Conservation (phyloP, 2,797 vertebrate species). For the Nannoperca australis region DNA sequence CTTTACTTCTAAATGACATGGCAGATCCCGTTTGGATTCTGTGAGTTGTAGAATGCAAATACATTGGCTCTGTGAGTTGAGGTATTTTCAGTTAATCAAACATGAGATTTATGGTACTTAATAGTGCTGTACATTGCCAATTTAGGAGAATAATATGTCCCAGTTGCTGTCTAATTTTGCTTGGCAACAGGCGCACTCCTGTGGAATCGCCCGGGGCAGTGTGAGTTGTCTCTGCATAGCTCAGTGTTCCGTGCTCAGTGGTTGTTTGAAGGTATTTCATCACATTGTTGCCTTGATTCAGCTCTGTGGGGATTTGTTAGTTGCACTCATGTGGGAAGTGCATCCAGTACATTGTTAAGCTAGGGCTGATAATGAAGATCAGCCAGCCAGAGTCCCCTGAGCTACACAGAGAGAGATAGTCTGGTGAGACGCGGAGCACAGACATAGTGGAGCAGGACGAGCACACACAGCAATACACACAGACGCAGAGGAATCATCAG, state of each 20-base stretch:
- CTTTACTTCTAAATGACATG: constrained; percentile 44
- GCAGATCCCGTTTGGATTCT: constrained; percentile 43
- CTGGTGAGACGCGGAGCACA: constrained; percentile 70
- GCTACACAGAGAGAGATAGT: constrained; percentile 70
- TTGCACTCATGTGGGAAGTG: constrained; percentile 85
- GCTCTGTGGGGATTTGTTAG: constrained; percentile 85
- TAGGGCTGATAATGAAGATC: constrained; percentile 83
- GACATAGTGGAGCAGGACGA: constrained; percentile 68
- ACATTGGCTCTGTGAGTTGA: constrained; percentile 57
- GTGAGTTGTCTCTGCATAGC: constrained; percentile 78
- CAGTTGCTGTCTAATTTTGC: constrained; percentile 86
- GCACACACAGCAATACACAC: constrained; percentile 58
- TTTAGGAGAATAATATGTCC: constrained; percentile 85
- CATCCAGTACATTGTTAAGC: constrained; percentile 84
- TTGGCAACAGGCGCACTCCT: constrained; percentile 83
- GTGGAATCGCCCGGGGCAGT: constrained; percentile 80
- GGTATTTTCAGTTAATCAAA: constrained; percentile 77
- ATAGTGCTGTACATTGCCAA: constrained; percentile 83
- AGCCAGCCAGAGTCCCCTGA: constrained; percentile 81
- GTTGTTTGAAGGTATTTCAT: constrained; percentile 87
- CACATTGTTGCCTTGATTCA: constrained; percentile 84
- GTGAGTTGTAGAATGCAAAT: constrained; percentile 33
- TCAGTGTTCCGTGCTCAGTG: constrained; percentile 76
- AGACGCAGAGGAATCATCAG: constrained; percentile 70
- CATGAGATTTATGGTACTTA: constrained; percentile 79